Conservation (phyloP, 2,113 vertebrate species). For the Bubo bubo region DNA sequence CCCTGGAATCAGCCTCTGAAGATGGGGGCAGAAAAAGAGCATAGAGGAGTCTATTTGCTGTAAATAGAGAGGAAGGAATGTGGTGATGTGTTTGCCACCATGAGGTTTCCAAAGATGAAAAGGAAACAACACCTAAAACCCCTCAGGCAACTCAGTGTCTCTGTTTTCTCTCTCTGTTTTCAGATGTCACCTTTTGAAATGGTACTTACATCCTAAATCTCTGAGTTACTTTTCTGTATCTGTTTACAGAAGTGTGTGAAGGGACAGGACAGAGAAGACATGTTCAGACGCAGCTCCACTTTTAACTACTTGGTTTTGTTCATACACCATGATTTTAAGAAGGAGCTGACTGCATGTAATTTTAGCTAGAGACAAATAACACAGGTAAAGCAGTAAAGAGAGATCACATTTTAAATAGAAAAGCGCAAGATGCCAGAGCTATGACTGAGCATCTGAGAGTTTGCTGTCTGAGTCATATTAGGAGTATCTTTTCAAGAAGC, state of each 20-base stretch:
- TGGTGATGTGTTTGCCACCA: not conserved
- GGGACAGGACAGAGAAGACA: not conserved
- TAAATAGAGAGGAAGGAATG: not conserved
- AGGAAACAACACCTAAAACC: not conserved
- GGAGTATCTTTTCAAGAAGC: not conserved
- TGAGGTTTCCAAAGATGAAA: not conserved
- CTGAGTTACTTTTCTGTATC: not conserved
- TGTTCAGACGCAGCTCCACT: not conserved
- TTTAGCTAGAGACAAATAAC: not conserved
- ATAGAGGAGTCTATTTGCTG: accelerated
- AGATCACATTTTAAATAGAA: not conserved
- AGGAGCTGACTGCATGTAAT: not conserved
- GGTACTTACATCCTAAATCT: not conserved
- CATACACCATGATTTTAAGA: not conserved
- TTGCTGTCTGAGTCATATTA: not conserved
- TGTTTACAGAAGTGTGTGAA: not conserved
- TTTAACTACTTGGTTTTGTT: not conserved
- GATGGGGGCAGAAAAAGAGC: not conserved
- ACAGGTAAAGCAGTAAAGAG: not conserved
- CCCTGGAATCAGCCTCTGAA: not conserved
- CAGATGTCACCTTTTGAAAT: not conserved
- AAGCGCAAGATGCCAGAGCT: not conserved
- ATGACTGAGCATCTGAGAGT: not conserved
- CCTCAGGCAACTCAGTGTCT: not conserved
- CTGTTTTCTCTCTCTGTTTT: not conserved